Base-by-base conservation (phyloP, 1,140 invertebrate genomes). In the Brachionus manjavacas region DNA sequence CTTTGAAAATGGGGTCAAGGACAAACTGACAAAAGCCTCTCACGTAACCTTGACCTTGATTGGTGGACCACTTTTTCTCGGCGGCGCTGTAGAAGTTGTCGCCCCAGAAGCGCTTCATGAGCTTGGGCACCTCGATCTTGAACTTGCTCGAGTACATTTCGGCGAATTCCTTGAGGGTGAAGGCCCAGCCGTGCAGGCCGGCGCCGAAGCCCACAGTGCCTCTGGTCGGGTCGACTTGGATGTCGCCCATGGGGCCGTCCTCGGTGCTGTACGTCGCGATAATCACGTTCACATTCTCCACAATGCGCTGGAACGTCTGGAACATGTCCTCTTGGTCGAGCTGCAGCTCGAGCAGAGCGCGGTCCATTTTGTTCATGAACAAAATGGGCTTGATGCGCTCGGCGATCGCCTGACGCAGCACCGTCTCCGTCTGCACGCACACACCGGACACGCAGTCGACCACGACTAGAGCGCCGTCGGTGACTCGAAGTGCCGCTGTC, bases 331-430 rank as follows among this genome's bases (percentile, higher is more conserved):
- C 98, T 16, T 84, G 78, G 72, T 95, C 96, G 86, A 98, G 91
- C 89, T 99, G 96, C 87, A 99, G 91, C 90, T 98, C 96, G 1
- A 98, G 91, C 49, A 99, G 91, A 86, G 96, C 97, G 87, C 96
- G 94, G 91, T 99, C 97, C 97, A 99, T 98, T 91, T 99, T 99
- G 94, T 99, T 99, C 96, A 99, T 98, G 93, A 99, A 99, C 85
- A 99, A 92, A 87, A 99, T 95, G 79, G 97, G 97, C 93, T 98
- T 98, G 87, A 99, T 99, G 89, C 97, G 94, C 91, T 99, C 97
- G 86, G 95, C 95, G 90, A 99, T 99, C 85, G 97, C 97, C 90
- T 99, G 97, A 92, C 97, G 94, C 86, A 99, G 91, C 84, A 99
- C 97, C 90, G 97, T 99, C 91, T 99, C 97, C 83, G 97, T 99